A percentile compares a stretch with the other conserved stretches of the same genome.
These are phyloP conservation scores for Calyptommatus sinebrachiatus DNA, from an alignment of 2,113 vertebrate genomes.

Conservation along the genomic window DNA sequence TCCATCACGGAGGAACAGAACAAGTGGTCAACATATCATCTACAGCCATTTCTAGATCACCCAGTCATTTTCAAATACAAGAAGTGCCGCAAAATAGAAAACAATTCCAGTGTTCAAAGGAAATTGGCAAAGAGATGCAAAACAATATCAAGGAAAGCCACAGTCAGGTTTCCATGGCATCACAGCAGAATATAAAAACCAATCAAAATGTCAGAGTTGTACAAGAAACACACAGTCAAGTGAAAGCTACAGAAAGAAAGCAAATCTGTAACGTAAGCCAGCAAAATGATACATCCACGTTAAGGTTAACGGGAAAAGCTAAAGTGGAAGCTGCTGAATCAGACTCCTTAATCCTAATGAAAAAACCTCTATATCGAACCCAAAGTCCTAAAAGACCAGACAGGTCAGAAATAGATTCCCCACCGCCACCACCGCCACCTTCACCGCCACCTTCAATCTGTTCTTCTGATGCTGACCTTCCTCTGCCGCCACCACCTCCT, in stretches of 20 bases:
- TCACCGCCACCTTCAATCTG: slow-evolving; percentile 52
- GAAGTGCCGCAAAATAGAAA: slow-evolving; percentile 41
- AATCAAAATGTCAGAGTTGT: slow-evolving; percentile 37
- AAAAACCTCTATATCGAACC: slow-evolving; percentile 47
- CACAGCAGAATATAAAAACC: slow-evolving; percentile 47
- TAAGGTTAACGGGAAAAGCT: slow-evolving; percentile 48
- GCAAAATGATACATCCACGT: slow-evolving; percentile 46
- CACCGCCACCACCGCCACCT: slow-evolving; percentile 79
- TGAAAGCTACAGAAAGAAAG: slow-evolving; percentile 47
- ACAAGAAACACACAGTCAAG: slow-evolving; percentile 41
- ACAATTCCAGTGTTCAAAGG: slow-evolving; percentile 37
- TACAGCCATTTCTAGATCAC: slow-evolving; percentile 15
- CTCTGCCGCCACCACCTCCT: slow-evolving; percentile 76
- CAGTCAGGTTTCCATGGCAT: slow-evolving; percentile 42
- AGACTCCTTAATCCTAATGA: slow-evolving; percentile 51
- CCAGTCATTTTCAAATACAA: slow-evolving; percentile 44
- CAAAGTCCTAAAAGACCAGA: slow-evolving; percentile 67
- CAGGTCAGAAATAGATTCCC: slow-evolving; percentile 63
- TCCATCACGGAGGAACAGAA: slow-evolving; percentile 11
- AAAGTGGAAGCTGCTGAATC: slow-evolving; percentile 39
- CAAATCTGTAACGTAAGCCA: slow-evolving; percentile 38
- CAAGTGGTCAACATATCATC: slow-evolving; percentile 18
- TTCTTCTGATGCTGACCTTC: slow-evolving; percentile 73
- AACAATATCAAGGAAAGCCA: slow-evolving; percentile 29
- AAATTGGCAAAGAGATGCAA: slow-evolving; percentile 44